Evolutionary conservation across 2,888 invertebrate genomes (phyloP).

Genomic region (Gerosis bhagava): DNA sequence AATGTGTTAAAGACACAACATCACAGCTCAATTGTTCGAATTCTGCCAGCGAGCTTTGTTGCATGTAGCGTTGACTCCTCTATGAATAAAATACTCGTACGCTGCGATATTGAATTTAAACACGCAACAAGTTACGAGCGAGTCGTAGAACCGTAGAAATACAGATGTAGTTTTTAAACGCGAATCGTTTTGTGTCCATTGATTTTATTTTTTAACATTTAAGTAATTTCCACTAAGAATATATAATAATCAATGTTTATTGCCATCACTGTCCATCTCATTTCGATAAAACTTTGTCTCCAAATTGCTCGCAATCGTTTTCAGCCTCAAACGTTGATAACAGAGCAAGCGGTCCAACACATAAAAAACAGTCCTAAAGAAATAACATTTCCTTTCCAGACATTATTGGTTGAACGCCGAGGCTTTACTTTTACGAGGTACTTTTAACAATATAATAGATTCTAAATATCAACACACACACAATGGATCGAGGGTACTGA

Average conservation of each 20-base stretch:
- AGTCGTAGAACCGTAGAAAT: background rate
- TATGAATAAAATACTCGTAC: constrained; percentile 24
- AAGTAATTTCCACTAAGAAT: too few relatives aligned
- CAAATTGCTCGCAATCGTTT: too few relatives aligned
- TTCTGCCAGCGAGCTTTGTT: constrained; percentile 5
- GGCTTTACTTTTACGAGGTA: constrained; percentile 3
- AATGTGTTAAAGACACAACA: too few relatives aligned
- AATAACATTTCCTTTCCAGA: background rate
- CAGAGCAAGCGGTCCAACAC: background rate
- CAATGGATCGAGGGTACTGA: constrained; percentile 57
- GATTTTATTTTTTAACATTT: too few relatives aligned
- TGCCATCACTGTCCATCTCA: too few relatives aligned
- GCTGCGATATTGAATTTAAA: constrained; percentile 22
- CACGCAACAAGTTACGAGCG: constrained; percentile 18
- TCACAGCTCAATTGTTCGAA: constrained; percentile 14
- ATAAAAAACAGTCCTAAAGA: constrained; percentile 4
- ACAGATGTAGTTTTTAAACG: too few relatives aligned
- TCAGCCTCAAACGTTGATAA: background rate
- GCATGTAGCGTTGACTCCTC: constrained; percentile 9
- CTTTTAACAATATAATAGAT: constrained; percentile 32
- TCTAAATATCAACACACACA: constrained; percentile 37
- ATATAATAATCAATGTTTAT: too few relatives aligned
- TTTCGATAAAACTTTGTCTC: too few relatives aligned
- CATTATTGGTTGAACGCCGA: background rate
- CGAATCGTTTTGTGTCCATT: too few relatives aligned